Percentiles rank a stretch among this genome's conserved stretches.
These are phyloP conservation scores for Aegotheles bennettii DNA, from an alignment of 2,113 vertebrate species.

Conservation along the genomic window DNA sequence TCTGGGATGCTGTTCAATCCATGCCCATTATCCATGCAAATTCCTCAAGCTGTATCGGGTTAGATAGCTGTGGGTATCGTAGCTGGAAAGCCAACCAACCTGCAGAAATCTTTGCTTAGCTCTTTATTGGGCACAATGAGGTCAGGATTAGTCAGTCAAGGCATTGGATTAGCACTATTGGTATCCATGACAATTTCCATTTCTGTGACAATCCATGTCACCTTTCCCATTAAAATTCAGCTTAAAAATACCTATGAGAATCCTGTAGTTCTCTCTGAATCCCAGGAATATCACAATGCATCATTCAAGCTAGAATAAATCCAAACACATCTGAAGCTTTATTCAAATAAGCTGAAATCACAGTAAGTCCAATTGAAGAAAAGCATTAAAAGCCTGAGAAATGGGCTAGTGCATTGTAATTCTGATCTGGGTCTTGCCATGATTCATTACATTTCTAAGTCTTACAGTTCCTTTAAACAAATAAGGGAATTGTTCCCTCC, in stretches of 20 bases:
- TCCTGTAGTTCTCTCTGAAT: conserved; percentile 63
- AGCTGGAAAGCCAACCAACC: conserved; percentile 53
- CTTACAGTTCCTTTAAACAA: neutral
- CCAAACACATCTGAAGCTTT: conserved; percentile 26
- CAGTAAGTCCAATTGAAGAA: neutral
- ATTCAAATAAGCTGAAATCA: conserved; percentile 25
- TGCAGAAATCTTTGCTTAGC: conserved; percentile 47
- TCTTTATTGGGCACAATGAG: conserved; percentile 59
- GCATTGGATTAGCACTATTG: conserved; percentile 47
- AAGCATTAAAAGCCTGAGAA: neutral
- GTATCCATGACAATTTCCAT: conserved; percentile 67
- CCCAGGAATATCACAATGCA: neutral
- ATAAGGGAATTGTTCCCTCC: neutral
- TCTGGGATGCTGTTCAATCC: conserved; percentile 43
- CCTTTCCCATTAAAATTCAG: conserved; percentile 71
- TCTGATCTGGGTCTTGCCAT: neutral
- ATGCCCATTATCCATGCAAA: conserved; percentile 58
- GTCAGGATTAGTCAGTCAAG: conserved; percentile 64
- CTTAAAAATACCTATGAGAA: conserved; percentile 66
- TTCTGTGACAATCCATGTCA: conserved; percentile 64
- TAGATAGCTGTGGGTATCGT: conserved; percentile 46
- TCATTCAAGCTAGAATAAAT: conserved; percentile 26
- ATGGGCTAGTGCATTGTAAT: neutral
- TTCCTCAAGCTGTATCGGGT: conserved; percentile 42
- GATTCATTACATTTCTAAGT: neutral